These are phyloP conservation scores for Philereme vetulata DNA, from an alignment of 2,888 invertebrate genomes.

Conservation along the genomic window DNA sequence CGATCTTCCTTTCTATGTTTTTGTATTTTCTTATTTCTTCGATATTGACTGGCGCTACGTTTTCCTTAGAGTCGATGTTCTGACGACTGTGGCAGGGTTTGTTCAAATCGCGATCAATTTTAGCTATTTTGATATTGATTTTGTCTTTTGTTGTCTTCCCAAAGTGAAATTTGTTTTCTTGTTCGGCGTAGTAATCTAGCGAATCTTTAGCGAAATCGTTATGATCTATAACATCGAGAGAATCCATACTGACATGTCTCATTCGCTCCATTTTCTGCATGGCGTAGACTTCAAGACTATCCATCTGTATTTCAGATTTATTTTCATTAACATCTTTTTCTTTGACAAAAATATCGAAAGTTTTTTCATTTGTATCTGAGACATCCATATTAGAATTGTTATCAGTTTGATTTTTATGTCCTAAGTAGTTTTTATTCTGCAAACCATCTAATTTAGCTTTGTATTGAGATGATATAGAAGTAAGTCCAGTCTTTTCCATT, in stretches of 20 bases:
- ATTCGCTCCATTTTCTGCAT: slow-evolving; percentile 73
- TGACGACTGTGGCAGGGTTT: slow-evolving; percentile 58
- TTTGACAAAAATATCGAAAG: slow-evolving; percentile 84
- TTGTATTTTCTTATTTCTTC: slow-evolving; percentile 85
- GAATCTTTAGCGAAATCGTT: slow-evolving; percentile 79
- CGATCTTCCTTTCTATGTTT: slow-evolving; percentile 87
- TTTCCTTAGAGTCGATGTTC: slow-evolving; percentile 63
- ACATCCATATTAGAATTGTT: slow-evolving; percentile 70
- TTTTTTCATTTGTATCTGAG: slow-evolving; percentile 75
- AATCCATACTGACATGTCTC: slow-evolving; percentile 79
- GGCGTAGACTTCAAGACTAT: slow-evolving; percentile 83
- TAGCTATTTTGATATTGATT: slow-evolving; percentile 61
- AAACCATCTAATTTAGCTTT: slow-evolving; percentile 80
- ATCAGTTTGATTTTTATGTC: slow-evolving; percentile 64
- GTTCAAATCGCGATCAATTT: slow-evolving; percentile 52
- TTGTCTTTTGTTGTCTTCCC: slow-evolving; percentile 65
- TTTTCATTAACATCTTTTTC: slow-evolving; percentile 85
- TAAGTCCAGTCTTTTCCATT: slow-evolving; percentile 69
- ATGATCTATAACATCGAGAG: slow-evolving; percentile 75
- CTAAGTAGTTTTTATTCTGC: slow-evolving; percentile 72
- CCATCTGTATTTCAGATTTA: slow-evolving; percentile 85
- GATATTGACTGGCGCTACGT: slow-evolving; percentile 63
- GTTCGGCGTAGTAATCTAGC: slow-evolving; percentile 76
- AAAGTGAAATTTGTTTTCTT: slow-evolving; percentile 64
- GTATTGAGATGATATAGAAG: slow-evolving; percentile 78